Base-by-base conservation (phyloP, 2,797 vertebrate species). In the Meriones psammophilus region DNA sequence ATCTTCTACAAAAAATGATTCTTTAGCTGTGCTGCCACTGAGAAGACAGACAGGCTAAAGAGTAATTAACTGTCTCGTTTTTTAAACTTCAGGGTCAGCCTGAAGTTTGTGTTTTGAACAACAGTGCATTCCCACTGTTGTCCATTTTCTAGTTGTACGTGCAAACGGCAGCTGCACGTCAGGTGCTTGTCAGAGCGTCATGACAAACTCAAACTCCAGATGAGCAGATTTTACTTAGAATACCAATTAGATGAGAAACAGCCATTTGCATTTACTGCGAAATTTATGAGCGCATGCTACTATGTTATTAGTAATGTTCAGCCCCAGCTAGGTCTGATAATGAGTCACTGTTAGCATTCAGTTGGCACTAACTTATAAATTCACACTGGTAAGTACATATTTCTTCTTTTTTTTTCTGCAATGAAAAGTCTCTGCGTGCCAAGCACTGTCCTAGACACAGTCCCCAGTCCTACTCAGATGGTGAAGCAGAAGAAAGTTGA, bases 51-150 rank as follows among this genome's bases (percentile, higher is more conserved):
- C 4, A 62, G 39, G 9, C 71, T 94, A 85, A 42, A 80, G 69
- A 79, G 77, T 84, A 89, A 92, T 88, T 89, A 86, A 66, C 73
- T 87, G 73, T 85, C 91, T 77, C 74, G 18, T 26, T 90, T 90
- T 73, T 74, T 54, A 4, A 26, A 92, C 42, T 42, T 42, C 42
- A 92, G 79, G 17, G 28, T 24, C 8, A 58, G 30, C 22, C 22
- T 94, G 22, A 42, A 79, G 64, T 73, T 86, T 88, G 60, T 62
- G 58, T 64, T 69, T 89, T 90, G 30, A 66, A 89, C 89, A 91
- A 36, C 5, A 66, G 69, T 84, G 80, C 94, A 91, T 78, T 68
- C 50, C 42, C 30, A 30, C 17, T 36, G 22, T 42, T 36, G 22
- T 42, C 62, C 2, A 1, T 81, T 90, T 68, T 93, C 42, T 92